A percentile compares a stretch with the other conserved stretches of the same genome.
These are phyloP conservation scores for Ashinkailepas kermadecensis DNA, from an alignment of 2,888 invertebrate genomes.

Conservation along the genomic window DNA sequence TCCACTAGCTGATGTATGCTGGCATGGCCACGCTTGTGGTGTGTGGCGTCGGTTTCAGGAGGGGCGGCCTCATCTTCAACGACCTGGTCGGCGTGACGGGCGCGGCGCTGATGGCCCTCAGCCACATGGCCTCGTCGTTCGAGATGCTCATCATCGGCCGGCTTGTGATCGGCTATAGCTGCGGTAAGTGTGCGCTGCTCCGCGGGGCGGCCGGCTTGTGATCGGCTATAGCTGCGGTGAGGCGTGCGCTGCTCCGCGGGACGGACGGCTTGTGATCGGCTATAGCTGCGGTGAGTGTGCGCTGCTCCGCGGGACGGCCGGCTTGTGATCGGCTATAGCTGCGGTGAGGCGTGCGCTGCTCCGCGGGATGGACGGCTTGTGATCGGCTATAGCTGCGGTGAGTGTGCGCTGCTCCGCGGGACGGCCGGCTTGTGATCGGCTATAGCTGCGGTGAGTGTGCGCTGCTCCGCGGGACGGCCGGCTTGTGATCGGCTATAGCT, in stretches of 20 bases:
- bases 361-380: conserved; percentile 85
- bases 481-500: conserved; percentile 96
- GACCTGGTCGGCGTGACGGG: conserved; percentile 88
- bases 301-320: no score
- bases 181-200: conserved; percentile 56
- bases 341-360: conserved; percentile 57
- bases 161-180: conserved; percentile 96
- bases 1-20: no score
- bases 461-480: conserved; percentile 59
- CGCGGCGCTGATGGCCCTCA: conserved; percentile 90
- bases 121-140: conserved; percentile 84
- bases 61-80: conserved; percentile 88
- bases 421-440: conserved; percentile 94
- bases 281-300: no score
- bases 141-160: conserved; percentile 95
- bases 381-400: conserved; percentile 97
- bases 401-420: conserved; percentile 35
- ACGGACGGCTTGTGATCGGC: conserved; percentile 92
- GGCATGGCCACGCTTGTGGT: no score
- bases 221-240: conserved; percentile 97
- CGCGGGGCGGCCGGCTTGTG: conserved; percentile 70
- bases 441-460: conserved; percentile 79
- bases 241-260: background rate
- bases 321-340: conserved; percentile 96
- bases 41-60: conserved; percentile 53